Evolutionary conservation across 2,888 invertebrate genomes (phyloP), one percentile per base, ranked within the genome.

Genomic region (Ptychoptera albimana): DNA sequence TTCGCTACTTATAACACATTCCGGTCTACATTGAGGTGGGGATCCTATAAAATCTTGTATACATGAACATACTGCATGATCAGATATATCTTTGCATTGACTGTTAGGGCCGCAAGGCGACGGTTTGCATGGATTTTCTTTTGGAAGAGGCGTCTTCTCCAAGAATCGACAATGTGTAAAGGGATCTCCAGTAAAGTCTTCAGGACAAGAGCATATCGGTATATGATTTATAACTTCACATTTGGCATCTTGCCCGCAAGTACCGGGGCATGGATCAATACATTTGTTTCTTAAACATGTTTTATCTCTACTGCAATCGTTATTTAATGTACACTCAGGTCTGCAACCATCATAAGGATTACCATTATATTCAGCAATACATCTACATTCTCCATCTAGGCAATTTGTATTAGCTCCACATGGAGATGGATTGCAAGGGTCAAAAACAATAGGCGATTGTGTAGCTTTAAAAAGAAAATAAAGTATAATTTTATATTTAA

Each of bases 351-450:
- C 69, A 47, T 74, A 75, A 10, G 84, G 81, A 46, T 77, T 73
- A 29, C 85, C 86, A 45, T 79, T 70, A 54, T 81, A 82, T 48
- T 78, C 77, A 4, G 74, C 67, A 41, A 77, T 69, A 57, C 86
- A 87, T 7, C 75, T 74, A 57, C 86, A 86, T 45, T 75, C 68
- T 15, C 78, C 79, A 48, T 75, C 73, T 43, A 72, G 71, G 55
- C 79, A 81, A 54, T 75, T 71, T 35, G 82, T 78, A 57, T 80
- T 80, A 11, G 79, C 72, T n/a, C 82, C 82, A 57, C 87, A 88
- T 1, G 85, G 84, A 41, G 79, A 80, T 40, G 83, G 76, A 56
- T 74, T 68, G 56, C 79, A 80, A 4, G 73, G 74, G 57, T 76
- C 73, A 37, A 54, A 50, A n/a, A 60, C 60, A 23, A 58, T 51